These are phyloP conservation scores for Myotis yumanensis DNA, from an alignment of 2,113 vertebrate genomes.

Conservation along the genomic window DNA sequence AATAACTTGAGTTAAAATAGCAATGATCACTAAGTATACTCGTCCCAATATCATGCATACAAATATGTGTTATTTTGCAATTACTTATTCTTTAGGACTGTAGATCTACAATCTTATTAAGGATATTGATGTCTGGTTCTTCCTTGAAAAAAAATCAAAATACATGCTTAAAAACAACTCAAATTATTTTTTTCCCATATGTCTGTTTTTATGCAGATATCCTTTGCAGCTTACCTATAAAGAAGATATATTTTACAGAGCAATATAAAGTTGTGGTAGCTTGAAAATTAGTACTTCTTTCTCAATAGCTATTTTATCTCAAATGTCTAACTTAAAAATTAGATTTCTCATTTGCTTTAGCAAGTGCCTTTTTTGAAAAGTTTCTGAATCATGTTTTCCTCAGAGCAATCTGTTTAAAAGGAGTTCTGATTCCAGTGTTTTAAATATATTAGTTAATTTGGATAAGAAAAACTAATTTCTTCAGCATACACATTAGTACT, in stretches of 20 bases:
- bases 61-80: neutral
- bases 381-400: neutral
- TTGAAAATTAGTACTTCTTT: constrained; percentile 24
- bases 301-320: constrained; percentile 11
- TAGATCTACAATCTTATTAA: neutral
- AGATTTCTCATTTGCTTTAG: constrained; percentile 10
- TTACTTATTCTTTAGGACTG: constrained; percentile 26
- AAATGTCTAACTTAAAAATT: constrained; percentile 28
- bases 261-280: neutral
- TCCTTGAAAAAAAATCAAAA: neutral
- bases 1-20: neutral
- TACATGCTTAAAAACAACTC: neutral
- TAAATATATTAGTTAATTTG: neutral
- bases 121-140: neutral
- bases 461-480: neutral
- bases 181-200: constrained; percentile 23
- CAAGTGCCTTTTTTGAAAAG: neutral
- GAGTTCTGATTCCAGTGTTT: neutral
- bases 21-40: neutral
- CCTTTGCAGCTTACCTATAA: constrained; percentile 16
- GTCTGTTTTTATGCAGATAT: constrained; percentile 50
- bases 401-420: neutral
- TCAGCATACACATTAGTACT: neutral
- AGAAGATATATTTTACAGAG: constrained; percentile 43
- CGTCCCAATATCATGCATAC: neutral